phyloP scores from a whole-genome alignment of 2,888 invertebrate species.

The Mactromeris polynyma region DNA sequence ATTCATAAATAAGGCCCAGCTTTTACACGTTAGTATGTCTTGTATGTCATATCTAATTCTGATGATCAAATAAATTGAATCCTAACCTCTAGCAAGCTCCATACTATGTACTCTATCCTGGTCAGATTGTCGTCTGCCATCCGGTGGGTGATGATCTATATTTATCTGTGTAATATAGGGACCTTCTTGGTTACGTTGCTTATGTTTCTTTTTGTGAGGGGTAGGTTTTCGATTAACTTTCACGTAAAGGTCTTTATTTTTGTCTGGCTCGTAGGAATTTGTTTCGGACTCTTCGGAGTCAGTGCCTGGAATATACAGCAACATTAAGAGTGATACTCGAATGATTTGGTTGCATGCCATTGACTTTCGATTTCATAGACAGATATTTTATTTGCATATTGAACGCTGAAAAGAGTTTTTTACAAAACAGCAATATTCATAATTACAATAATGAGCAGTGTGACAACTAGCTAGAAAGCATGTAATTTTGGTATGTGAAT shows the following conservation, averaged over 20 bases:
- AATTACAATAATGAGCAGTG: too few relatives aligned
- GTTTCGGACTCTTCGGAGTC: slow-evolving; percentile 97
- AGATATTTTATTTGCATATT: too few relatives aligned
- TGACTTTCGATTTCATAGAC: too few relatives aligned
- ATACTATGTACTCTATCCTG: slow-evolving; percentile 56
- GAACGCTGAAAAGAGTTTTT: too few relatives aligned
- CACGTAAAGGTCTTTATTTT: slow-evolving; percentile 88
- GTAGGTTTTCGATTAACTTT: slow-evolving; percentile 90
- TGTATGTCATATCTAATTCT: not conserved
- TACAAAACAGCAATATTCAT: too few relatives aligned
- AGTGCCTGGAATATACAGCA: slow-evolving; percentile 87
- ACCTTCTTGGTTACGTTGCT: slow-evolving; percentile 62
- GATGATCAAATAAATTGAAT: not conserved
- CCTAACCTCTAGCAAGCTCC: slow-evolving; percentile 56
- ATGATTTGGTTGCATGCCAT: too few relatives aligned
- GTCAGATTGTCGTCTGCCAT: slow-evolving; percentile 52
- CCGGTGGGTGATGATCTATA: slow-evolving; percentile 53
- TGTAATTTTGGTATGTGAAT: too few relatives aligned
- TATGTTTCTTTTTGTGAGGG: slow-evolving; percentile 91
- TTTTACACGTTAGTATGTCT: too few relatives aligned
- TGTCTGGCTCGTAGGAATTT: slow-evolving; percentile 91
- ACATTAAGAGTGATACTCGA: not conserved
- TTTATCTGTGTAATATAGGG: slow-evolving; percentile 60
- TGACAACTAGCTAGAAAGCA: too few relatives aligned
- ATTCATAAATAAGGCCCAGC: too few relatives aligned